phyloP scores from a whole-genome alignment of 2,113 vertebrate species.

The Aplodontia rufa region DNA sequence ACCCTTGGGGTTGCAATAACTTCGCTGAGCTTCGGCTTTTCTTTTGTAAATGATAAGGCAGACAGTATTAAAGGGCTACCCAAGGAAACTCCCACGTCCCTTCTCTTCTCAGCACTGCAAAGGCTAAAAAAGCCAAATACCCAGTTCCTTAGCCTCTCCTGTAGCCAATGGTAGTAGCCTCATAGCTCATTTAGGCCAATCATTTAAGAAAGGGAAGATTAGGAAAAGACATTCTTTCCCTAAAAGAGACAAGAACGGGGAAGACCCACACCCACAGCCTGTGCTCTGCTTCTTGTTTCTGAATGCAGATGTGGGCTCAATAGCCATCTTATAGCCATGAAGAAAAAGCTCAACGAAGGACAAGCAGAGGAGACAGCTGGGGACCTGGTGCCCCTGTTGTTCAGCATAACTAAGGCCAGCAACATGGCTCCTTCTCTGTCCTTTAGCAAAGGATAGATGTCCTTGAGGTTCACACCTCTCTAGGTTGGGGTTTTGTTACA shows the following conservation, averaged over 20 bases:
- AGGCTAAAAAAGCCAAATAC: not conserved
- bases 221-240: not conserved
- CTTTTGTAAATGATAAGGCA: not conserved
- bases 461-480: not conserved
- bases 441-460: too few relatives aligned
- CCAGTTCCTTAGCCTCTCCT: not conserved
- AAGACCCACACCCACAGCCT: not conserved
- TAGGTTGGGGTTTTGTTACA: not conserved
- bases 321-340: not conserved
- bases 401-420: not conserved
- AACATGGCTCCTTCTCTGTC: not conserved
- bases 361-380: not conserved
- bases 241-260: not conserved
- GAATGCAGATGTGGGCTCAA: not conserved
- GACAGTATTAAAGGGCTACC: not conserved
- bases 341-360: not conserved
- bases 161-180: not conserved
- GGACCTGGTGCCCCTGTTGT: not conserved
- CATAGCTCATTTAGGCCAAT: not conserved
- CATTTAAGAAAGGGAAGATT: not conserved
- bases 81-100: not conserved
- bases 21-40: not conserved
- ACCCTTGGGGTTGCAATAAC: not conserved
- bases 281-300: not conserved
- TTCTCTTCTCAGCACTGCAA: not conserved